Evolutionary conservation across 2,113 vertebrate species (phyloP), one percentile per base, ranked within the genome.

Genomic region (Sorex fumeus): DNA sequence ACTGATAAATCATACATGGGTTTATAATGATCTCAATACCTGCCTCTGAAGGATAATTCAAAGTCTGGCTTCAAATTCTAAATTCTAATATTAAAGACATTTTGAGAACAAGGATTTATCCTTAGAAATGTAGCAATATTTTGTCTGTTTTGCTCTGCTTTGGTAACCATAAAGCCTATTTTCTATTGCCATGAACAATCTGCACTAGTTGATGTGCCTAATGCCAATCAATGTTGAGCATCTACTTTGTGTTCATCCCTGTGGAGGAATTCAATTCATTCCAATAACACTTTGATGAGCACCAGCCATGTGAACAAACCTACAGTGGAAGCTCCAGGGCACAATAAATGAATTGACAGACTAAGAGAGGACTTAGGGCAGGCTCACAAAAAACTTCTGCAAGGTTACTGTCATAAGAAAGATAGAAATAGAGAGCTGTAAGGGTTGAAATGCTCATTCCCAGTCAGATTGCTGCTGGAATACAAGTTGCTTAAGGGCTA

Each of bases 21-120:
- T n/a, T 94, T 74, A 47, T 57, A 75, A 92, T 97, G 78, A 84
- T 85, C 57, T 85, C 70, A 87, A 36, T 45, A 32, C 40, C 32
- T 90, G 84, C 71, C 70, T 87, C 78, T 84, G 64, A 92, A 91
- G 84, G 43, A 18, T 80, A 80, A 82, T 85, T 74, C 86, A 89
- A 93, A 95, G 74, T 91, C 43, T 76, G 25, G 60, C 62, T 80
- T 89, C 36, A 91, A 74, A 67, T 86, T 67, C 77, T 86, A 70
- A 78, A 75, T 86, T 62, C 80, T 88, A 70, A 84, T 89, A 75
- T 81, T 30, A 70, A 89, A 67, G 45, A 64, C 25, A 71, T 75
- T 94, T 91, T 69, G 40, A 85, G 25, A n/a, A 76, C 92, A 40
- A 27, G 70, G 32, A 87, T 76, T 92, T 70, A 66, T 43, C 43